Percentiles rank a stretch among this genome's conserved stretches.
Evolutionary conservation across 2,113 vertebrate species (phyloP).

Genomic region (Sapayoa aenigma): DNA sequence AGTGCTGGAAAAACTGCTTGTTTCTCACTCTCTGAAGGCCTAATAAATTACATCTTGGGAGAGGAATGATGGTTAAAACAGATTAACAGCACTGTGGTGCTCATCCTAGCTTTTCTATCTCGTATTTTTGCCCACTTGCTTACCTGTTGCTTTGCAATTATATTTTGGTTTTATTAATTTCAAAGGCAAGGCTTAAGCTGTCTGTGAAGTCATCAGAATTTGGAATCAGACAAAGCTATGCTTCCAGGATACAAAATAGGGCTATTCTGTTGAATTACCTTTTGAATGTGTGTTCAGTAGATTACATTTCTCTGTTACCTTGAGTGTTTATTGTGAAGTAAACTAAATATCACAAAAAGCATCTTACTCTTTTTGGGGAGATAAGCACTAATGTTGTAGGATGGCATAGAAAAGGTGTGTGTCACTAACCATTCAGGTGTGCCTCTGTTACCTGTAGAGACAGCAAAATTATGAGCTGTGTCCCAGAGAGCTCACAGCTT

Average conservation of each 20-base stretch:
- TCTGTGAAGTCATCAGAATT: not conserved
- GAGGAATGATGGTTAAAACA: not conserved
- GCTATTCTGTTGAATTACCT: not conserved
- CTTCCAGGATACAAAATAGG: not conserved
- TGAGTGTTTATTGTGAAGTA: not conserved
- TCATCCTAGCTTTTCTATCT: not conserved
- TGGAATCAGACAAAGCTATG: not conserved
- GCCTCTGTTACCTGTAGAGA: not conserved
- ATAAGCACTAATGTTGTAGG: not conserved
- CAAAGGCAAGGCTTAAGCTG: not conserved
- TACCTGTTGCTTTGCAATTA: not conserved
- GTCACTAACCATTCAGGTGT: not conserved
- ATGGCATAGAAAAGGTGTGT: not conserved
- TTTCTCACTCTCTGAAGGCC: not conserved
- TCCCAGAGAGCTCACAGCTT: not conserved
- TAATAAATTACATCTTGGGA: not conserved
- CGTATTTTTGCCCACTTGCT: not conserved
- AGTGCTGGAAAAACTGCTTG: not conserved
- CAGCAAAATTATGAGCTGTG: not conserved
- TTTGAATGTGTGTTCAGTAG: not conserved
- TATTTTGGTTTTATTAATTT: not conserved
- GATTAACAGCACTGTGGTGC: not conserved
- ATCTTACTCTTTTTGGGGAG: not conserved
- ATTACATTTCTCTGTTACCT: not conserved
- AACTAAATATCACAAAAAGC: not conserved